Evolutionary conservation across 2,888 invertebrate genomes (phyloP), one percentile per base, ranked within the genome.

Genomic region (Piscicola geometra): DNA sequence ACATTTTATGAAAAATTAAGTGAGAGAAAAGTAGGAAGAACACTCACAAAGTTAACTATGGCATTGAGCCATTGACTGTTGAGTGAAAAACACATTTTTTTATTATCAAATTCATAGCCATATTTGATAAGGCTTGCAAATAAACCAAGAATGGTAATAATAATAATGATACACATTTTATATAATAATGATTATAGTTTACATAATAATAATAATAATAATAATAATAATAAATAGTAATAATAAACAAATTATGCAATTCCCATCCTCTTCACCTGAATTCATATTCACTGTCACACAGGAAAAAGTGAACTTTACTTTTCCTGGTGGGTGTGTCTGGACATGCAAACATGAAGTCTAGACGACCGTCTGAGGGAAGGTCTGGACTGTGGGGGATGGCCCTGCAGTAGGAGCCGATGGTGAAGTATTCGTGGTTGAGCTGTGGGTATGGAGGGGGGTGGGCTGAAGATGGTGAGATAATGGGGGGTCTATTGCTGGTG

Each of bases 271-370:
- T 15, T 52, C 32, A 78, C 78, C 50, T 73, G 67, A 78, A 71
- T 21, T 78, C 77, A 28, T 75, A 56, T n/a, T 78, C 73, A 36
- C 33, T 35, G 56, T 75, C 71, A 32, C 76, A 75, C 9, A 78
- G 25, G 50, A 78, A 78, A 70, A 78, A 78, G 68, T 76, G 72
- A 9, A 78, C 66, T 56, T 73, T 71, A 73, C 76, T 77, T 60
- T 74, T 76, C 36, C 76, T 78, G 50, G 67, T 75, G 21, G 78
- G 78, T 50, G 76, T 66, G 32, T 76, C 68, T 12, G 78, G 78
- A 30, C 78, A 76, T n/a, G 78, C 78, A 28, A 78, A 78, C 77
- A 78, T 76, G 69, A 71, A 36, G 28, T 78, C 78, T 5, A 78
- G 74, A 52, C 64, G 36, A 12, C 75, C 75, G 12, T 76, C 71